These are phyloP conservation scores for Lasaia peninsularis DNA, from an alignment of 1,140 invertebrate genomes.

Conservation along the genomic window DNA sequence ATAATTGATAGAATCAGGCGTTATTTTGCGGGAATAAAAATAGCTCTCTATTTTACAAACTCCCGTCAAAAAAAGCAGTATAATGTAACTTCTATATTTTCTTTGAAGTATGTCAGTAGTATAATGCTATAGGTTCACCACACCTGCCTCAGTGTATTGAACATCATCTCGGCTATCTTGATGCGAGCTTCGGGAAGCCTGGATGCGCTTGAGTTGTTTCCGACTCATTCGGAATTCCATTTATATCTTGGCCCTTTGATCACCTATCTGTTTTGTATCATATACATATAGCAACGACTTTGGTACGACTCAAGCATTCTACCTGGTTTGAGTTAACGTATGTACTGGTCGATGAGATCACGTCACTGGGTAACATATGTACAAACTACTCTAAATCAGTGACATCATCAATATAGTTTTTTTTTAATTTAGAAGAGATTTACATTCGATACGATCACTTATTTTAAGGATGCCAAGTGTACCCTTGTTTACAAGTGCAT, in stretches of 20 bases:
- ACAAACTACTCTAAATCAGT: too few species aligned
- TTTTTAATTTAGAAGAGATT: too few species aligned
- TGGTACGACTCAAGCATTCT: conserved; percentile 13
- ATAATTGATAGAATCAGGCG: too few species aligned
- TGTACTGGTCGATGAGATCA: neutral
- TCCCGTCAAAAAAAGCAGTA: too few species aligned
- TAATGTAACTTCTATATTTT: too few species aligned
- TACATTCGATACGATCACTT: too few species aligned
- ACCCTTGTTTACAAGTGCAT: too few species aligned
- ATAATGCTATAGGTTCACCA: neutral
- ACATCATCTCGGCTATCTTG: conserved; percentile 30
- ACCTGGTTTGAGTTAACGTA: neutral
- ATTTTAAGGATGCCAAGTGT: too few species aligned
- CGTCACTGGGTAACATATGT: neutral
- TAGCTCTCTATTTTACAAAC: too few species aligned
- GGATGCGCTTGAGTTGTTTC: conserved; percentile 25
- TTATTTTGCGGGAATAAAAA: too few species aligned
- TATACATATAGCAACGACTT: conserved; percentile 15
- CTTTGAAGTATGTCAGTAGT: conserved; percentile 15
- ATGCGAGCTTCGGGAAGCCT: conserved; percentile 24
- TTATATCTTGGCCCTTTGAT: conserved; percentile 47
- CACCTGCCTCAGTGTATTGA: conserved; percentile 25
- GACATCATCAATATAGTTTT: too few species aligned
- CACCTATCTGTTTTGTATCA: conserved; percentile 29
- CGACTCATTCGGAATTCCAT: conserved; percentile 36